Base-by-base conservation (phyloP, 2,113 vertebrate genomes). In the Catagonus wagneri region DNA sequence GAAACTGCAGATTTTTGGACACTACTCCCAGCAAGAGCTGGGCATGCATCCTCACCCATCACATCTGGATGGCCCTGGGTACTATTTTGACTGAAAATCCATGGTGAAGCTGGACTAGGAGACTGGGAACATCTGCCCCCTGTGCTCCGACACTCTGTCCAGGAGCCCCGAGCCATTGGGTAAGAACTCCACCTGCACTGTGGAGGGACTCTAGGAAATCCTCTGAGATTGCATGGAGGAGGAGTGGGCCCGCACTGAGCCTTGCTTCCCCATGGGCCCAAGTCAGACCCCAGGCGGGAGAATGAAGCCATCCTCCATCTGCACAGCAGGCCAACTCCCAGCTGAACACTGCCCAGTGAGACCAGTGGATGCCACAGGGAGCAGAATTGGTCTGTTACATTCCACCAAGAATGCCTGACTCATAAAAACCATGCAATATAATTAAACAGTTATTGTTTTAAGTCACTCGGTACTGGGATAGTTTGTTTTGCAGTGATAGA, bases 311-410 rank as follows among this genome's bases (percentile, higher is more conserved):
- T 9, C 7, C 36, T 44, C 17, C 69, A 34, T 23, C 23, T 16
- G 10, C n/a, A 23, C 50, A 63, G 20, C 54, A 23, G 71, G 4
- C 6, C 27, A 44, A 13, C 5, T 17, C 2, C 34, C 50, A 39
- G 68, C 1, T 29, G 11, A 22, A 12, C 6, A 4, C 16, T 10
- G 1, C 52, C 1, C 83, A 22, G 58, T 9, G 58, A 66, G 50
- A 32, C 39, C 23, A 74, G 79, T 7, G 2, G 4, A 34, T 27
- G 65, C 27, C 29, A 16, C 2, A 15, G 20, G n/a, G 4, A 58
- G 22, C 6, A 58, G 27, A 29, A 27, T 0, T 36, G 6, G 19
- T 29, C n/a, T 50, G 75, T 61, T 7, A 25, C 8, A 1, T 1
- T 1, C 60, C 52, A 27, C n/a, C 22, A 50, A 34, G 4, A 2